phyloP scores from a whole-genome alignment of 2,888 invertebrate species.

The Melinaea marsaeus region DNA sequence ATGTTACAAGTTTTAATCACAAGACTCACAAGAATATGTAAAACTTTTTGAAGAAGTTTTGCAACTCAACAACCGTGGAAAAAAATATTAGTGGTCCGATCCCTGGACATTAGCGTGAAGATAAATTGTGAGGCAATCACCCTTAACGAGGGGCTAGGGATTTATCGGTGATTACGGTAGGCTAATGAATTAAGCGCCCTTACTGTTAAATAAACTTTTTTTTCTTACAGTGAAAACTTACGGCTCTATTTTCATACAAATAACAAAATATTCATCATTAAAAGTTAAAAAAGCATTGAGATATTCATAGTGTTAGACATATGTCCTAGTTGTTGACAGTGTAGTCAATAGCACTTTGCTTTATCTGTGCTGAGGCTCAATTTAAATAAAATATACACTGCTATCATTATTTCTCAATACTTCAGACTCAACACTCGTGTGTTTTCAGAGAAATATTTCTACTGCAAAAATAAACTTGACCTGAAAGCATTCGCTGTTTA shows the following conservation, averaged over 20 bases:
- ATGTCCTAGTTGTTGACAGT: too few species aligned
- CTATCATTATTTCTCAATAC: too few species aligned
- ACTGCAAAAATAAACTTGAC: constrained; percentile 12
- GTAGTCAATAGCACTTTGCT: too few species aligned
- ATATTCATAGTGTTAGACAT: too few species aligned
- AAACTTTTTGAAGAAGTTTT: constrained; percentile 14
- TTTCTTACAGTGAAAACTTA: constrained; percentile 5
- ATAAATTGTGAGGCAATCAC: constrained; percentile 34
- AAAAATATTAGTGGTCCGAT: constrained; percentile 26
- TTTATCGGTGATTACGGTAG: constrained; percentile 33
- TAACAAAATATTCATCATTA: not conserved
- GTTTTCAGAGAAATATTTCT: constrained; percentile 9
- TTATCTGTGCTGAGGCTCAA: too few species aligned
- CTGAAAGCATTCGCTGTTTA: constrained; percentile 21
- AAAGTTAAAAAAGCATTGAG: not conserved
- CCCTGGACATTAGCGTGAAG: constrained; percentile 30
- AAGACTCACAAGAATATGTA: constrained; percentile 4
- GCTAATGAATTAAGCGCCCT: constrained; percentile 34
- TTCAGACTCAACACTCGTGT: not conserved
- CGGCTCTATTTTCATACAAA: not conserved
- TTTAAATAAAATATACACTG: too few species aligned
- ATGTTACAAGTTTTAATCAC: not conserved
- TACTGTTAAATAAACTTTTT: constrained; percentile 21
- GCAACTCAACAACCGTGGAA: constrained; percentile 26
- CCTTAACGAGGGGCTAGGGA: constrained; percentile 32